phyloP scores from a whole-genome alignment of 2,888 invertebrate genomes.

The Rhagonycha fulva region DNA sequence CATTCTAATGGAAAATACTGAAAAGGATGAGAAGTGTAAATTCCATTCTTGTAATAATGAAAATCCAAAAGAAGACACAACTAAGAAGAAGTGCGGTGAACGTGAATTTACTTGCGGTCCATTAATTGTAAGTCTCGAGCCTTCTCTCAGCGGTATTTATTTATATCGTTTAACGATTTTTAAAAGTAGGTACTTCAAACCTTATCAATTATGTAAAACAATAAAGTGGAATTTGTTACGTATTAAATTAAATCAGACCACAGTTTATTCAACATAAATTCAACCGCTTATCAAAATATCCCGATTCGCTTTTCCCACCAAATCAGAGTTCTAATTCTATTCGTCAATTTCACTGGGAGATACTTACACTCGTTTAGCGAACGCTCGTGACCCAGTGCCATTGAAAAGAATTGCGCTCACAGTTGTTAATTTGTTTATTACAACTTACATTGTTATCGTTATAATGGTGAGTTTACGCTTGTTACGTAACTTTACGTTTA shows the following conservation, averaged over 20 bases:
- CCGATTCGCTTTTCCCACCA: not conserved
- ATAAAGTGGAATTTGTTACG: not conserved
- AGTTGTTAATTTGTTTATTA: conserved; percentile 4
- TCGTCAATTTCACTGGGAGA: conserved; percentile 5
- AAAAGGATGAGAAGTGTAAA: not conserved
- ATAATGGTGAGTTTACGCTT: not conserved
- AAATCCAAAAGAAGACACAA: not conserved
- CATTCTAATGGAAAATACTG: not conserved
- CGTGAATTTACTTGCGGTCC: not conserved
- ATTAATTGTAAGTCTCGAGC: not conserved
- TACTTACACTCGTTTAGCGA: conserved; percentile 9
- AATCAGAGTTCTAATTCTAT: not conserved
- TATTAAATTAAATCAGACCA: not conserved
- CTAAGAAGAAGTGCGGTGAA: not conserved
- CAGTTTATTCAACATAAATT: not conserved
- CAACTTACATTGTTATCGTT: not conserved
- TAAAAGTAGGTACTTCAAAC: not conserved
- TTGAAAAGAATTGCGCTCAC: conserved; percentile 5
- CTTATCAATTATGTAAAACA: not conserved
- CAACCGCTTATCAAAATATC: not conserved
- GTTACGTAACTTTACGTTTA: not conserved
- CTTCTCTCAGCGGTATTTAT: not conserved
- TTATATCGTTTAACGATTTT: not conserved
- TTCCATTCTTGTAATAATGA: not conserved
- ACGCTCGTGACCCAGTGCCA: conserved; percentile 12